Percentiles rank a stretch among this genome's conserved stretches.
These are phyloP conservation scores for Amblyraja radiata DNA, from an alignment of 2,797 vertebrate species.

Conservation along the genomic window DNA sequence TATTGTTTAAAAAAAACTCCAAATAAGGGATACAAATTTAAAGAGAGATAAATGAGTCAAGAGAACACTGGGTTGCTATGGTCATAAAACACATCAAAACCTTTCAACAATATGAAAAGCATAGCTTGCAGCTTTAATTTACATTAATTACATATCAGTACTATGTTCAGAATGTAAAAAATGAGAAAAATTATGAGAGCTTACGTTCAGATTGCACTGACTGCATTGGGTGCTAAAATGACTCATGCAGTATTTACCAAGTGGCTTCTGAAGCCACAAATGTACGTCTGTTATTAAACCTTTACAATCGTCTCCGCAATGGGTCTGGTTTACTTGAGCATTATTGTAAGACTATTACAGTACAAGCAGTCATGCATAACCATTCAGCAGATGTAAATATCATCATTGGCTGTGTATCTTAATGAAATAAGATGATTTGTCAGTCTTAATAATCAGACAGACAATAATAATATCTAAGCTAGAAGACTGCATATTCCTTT, in stretches of 20 bases:
- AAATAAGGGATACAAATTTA: constrained; percentile 84
- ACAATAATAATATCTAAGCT: constrained; percentile 71
- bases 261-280: constrained; percentile 88
- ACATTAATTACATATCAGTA: constrained; percentile 89
- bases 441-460: constrained; percentile 75
- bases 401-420: constrained; percentile 81
- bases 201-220: constrained; percentile 82
- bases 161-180: constrained; percentile 77
- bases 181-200: constrained; percentile 81
- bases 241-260: constrained; percentile 96
- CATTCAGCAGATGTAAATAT: constrained; percentile 91
- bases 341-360: constrained; percentile 86
- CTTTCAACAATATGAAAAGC: constrained; percentile 77
- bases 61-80: constrained; percentile 70
- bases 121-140: constrained; percentile 85
- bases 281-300: constrained; percentile 78
- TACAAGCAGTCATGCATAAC: constrained; percentile 82
- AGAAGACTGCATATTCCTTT: constrained; percentile 57
- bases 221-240: constrained; percentile 94
- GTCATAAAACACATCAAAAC: constrained; percentile 78
- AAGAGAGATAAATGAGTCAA: constrained; percentile 79
- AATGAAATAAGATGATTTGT: constrained; percentile 76
- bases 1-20: constrained; percentile 79
- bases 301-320: constrained; percentile 75
- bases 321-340: constrained; percentile 78